These are phyloP conservation scores for Diarsia mendica DNA, from an alignment of 2,888 invertebrate species.

Conservation along the genomic window DNA sequence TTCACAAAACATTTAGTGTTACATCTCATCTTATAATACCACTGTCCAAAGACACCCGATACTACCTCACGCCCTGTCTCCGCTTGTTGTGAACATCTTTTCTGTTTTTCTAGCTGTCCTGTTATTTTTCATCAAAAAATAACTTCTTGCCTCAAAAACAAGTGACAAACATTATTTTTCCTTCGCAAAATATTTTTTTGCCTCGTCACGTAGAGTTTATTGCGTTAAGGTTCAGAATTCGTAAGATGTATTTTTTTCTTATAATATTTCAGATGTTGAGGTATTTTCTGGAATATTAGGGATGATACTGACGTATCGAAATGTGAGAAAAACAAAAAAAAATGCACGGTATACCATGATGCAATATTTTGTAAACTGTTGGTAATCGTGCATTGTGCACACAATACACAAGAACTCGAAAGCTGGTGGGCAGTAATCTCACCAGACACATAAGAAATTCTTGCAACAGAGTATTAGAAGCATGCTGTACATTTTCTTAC, in stretches of 20 bases:
- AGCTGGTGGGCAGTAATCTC: not conserved
- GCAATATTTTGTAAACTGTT: too few species aligned
- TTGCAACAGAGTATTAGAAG: too few species aligned
- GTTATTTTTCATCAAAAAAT: constrained; percentile 57
- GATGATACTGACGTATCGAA: constrained; percentile 14
- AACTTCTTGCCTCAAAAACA: constrained; percentile 54
- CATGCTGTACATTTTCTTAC: too few species aligned
- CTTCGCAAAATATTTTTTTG: constrained; percentile 50
- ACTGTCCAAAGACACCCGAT: constrained; percentile 19
- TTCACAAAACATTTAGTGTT: constrained; percentile 2
- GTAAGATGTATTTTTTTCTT: constrained; percentile 38
- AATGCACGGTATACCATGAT: too few species aligned
- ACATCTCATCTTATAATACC: not conserved
- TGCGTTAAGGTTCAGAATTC: constrained; percentile 44
- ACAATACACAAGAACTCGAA: not conserved
- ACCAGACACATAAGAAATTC: not conserved
- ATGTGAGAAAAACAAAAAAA: constrained; percentile 14
- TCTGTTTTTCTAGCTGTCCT: constrained; percentile 37
- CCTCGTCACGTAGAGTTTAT: constrained; percentile 52
- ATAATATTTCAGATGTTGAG: constrained; percentile 28
- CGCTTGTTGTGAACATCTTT: constrained; percentile 51
- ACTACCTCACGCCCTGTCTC: constrained; percentile 18
- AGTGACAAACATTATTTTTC: constrained; percentile 59
- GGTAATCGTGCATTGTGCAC: not conserved
- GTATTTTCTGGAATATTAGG: constrained; percentile 8